These are phyloP conservation scores for Caradrina kadenii DNA, from an alignment of 2,888 invertebrate genomes.

Conservation along the genomic window DNA sequence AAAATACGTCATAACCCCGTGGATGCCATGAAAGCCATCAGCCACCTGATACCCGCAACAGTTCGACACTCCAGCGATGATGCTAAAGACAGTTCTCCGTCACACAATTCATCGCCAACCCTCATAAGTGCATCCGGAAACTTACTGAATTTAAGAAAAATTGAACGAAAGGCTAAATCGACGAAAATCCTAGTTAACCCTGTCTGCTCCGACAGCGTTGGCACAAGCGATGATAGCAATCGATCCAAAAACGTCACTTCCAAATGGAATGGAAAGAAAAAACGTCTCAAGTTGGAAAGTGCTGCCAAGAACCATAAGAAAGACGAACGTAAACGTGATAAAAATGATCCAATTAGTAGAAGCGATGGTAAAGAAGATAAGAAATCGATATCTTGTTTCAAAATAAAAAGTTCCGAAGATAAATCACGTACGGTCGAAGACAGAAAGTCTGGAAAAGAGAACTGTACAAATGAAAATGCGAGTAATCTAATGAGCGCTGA, in stretches of 20 bases:
- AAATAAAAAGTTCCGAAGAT: slow-evolving; percentile 85
- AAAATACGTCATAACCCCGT: slow-evolving; percentile 81
- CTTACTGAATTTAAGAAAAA: slow-evolving; percentile 84
- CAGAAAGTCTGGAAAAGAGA: slow-evolving; percentile 81
- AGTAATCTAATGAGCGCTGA: slow-evolving; percentile 81
- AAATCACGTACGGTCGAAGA: slow-evolving; percentile 84
- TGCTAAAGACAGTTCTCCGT: slow-evolving; percentile 77
- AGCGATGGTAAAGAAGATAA: slow-evolving; percentile 83
- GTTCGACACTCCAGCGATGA: slow-evolving; percentile 78
- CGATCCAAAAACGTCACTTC: slow-evolving; percentile 78
- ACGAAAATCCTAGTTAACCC: slow-evolving; percentile 89
- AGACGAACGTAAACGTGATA: slow-evolving; percentile 75
- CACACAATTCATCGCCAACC: slow-evolving; percentile 80
- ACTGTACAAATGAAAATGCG: slow-evolving; percentile 85
- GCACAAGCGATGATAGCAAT: slow-evolving; percentile 85
- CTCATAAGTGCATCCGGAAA: slow-evolving; percentile 80
- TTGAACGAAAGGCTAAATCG: slow-evolving; percentile 86
- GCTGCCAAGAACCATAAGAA: slow-evolving; percentile 70
- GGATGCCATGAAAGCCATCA: slow-evolving; percentile 81
- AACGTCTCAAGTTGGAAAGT: slow-evolving; percentile 81
- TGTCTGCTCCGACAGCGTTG: slow-evolving; percentile 84
- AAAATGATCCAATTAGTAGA: slow-evolving; percentile 81
- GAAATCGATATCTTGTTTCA: slow-evolving; percentile 87
- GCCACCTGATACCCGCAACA: slow-evolving; percentile 77
- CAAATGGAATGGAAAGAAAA: slow-evolving; percentile 88